Evolutionary conservation across 2,888 invertebrate genomes (phyloP).

Genomic region (Drosophila anceps): DNA sequence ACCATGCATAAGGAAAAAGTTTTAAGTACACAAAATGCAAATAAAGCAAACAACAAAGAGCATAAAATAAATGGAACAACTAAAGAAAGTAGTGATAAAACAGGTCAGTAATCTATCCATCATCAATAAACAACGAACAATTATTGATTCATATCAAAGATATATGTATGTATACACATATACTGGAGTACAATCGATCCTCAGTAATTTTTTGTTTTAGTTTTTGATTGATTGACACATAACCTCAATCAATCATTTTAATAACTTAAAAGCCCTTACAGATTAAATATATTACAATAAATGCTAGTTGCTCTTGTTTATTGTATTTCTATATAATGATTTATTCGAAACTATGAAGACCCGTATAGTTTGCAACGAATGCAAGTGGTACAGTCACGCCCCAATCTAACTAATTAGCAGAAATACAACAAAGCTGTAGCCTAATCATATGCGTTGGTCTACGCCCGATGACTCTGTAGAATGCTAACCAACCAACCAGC

Average conservation of each 20-base stretch:
- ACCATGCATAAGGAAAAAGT: conserved; percentile 77
- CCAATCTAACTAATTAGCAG: conserved; percentile 14
- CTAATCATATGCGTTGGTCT: conserved; percentile 7
- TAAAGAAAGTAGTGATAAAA: conserved; percentile 81
- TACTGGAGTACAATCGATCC: background rate
- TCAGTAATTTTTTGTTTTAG: conserved; percentile 9
- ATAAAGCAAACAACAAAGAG: conserved; percentile 71
- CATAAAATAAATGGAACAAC: conserved; percentile 78
- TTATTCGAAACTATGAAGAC: background rate
- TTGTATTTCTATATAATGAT: background rate
- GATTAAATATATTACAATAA: conserved; percentile 3
- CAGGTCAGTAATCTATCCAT: conserved; percentile 69
- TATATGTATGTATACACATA: conserved; percentile 5
- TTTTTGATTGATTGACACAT: conserved; percentile 46
- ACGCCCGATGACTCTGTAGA: conserved; percentile 7
- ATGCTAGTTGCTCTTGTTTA: background rate
- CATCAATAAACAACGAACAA: conserved; percentile 13
- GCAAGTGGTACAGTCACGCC: conserved; percentile 36
- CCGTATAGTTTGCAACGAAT: background rate
- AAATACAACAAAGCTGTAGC: conserved; percentile 4
- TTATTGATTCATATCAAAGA: conserved; percentile 20
- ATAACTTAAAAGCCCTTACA: conserved; percentile 23
- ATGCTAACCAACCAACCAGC: background rate
- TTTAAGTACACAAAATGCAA: conserved; percentile 66
- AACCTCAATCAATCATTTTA: conserved; percentile 56